Evolutionary conservation across 2,113 vertebrate species (phyloP), one percentile per base, ranked within the genome.

Genomic region (Zosterops borbonicus): DNA sequence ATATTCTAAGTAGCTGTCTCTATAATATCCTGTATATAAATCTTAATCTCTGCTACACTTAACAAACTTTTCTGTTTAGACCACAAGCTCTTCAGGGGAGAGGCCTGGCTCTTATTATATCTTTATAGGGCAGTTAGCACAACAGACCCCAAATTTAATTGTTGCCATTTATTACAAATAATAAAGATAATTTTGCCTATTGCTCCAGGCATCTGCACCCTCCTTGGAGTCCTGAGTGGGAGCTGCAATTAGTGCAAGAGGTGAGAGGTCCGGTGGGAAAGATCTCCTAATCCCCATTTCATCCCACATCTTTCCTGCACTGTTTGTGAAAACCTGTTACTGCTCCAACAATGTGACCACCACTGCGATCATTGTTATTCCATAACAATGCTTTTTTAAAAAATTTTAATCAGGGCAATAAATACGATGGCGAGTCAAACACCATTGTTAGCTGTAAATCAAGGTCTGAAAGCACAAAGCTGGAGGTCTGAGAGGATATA

Each of bases 361-460:
- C 11, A n/a, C 25, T 33, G 53, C 70, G 80, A 88, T 92, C 62
- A 60, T 55, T 94, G 64, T 37, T 90, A 71, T 94, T 69, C 82
- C 77, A 59, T 33, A 90, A 89, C 63, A 85, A 79, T 77, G 52
- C 24, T 94, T 97, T 96, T 97, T 96, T 93, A 11, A 39, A 39
- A 39, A 84, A 92, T 88, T 95, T 94, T 91, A 96, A 96, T 94
- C 89, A 75, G 86, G 84, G 63, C 86, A 95, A 92, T 96, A 97
- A 97, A 97, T 83, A 58, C 55, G 55, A 93, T 53, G 70, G 84
- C 2, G n/a, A 85, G 84, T 94, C 79, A 92, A 96, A 95, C 56
- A 90, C 39, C 64, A 87, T 11, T 60, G 83, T 86, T 86, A 90
- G 82, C 81, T 95, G 87, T 79, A 97, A 97, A 96, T 44, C 95